Conservation (phyloP, 2,888 invertebrate species). For the Atethmia centrago region DNA sequence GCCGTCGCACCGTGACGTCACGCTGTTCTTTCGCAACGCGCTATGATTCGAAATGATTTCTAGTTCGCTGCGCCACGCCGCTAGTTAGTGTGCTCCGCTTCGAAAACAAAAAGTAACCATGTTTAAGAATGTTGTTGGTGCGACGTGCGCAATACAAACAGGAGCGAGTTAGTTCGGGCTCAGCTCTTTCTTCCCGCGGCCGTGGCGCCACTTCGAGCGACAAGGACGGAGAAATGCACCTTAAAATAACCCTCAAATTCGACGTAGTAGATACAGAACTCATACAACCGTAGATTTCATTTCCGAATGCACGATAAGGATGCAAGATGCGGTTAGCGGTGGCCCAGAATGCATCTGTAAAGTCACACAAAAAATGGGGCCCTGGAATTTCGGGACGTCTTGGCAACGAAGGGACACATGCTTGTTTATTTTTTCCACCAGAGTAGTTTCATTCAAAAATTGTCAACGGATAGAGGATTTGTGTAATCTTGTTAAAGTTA, state of each 20-base stretch:
- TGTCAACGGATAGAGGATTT: slow-evolving; percentile 88
- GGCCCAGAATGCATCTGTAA: slow-evolving; percentile 90
- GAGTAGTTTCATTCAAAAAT: slow-evolving; percentile 89
- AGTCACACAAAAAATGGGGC: slow-evolving; percentile 86
- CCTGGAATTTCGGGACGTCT: slow-evolving; percentile 89
- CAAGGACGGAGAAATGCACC: slow-evolving; percentile 85
- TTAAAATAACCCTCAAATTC: slow-evolving; percentile 88
- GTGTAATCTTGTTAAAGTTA: slow-evolving; percentile 89
- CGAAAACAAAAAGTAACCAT: slow-evolving; percentile 82
- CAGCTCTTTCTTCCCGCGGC: slow-evolving; percentile 75
- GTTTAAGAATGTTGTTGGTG: slow-evolving; percentile 82
- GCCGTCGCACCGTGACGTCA: slow-evolving; percentile 86
- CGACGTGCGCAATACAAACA: slow-evolving; percentile 83
- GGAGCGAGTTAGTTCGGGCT: slow-evolving; percentile 80
- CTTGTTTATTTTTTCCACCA: slow-evolving; percentile 86
- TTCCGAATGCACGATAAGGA: slow-evolving; percentile 86
- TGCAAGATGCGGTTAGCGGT: slow-evolving; percentile 89
- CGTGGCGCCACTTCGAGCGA: slow-evolving; percentile 87
- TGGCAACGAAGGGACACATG: slow-evolving; percentile 84
- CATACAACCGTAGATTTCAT: slow-evolving; percentile 81
- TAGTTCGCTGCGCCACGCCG: slow-evolving; percentile 73
- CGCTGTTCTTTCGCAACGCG: slow-evolving; percentile 79
- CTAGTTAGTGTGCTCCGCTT: slow-evolving; percentile 69
- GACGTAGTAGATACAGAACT: slow-evolving; percentile 79
- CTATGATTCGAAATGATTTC: slow-evolving; percentile 74